phyloP scores from a whole-genome alignment of 2,888 invertebrate genomes.

The Schrankia costaestrigalis region DNA sequence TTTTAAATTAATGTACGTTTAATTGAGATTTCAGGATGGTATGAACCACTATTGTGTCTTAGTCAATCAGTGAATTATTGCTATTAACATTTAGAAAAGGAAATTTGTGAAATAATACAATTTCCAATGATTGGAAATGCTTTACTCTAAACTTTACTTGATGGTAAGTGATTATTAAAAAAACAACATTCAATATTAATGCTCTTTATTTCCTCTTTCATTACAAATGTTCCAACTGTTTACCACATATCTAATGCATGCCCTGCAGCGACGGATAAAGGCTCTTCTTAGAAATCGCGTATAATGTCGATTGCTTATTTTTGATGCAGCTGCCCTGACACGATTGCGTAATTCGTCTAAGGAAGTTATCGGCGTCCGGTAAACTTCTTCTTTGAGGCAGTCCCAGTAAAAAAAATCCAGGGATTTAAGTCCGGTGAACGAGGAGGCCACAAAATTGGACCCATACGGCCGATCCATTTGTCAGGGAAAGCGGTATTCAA shows the following conservation, averaged over 20 bases:
- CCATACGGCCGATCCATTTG: too few relatives aligned
- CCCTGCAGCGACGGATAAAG: constrained; percentile 1
- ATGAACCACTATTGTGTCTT: neutral
- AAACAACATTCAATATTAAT: neutral
- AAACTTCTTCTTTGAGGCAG: constrained; percentile 3
- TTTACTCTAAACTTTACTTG: neutral
- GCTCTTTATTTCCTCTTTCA: neutral
- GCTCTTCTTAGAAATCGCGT: constrained; percentile 1
- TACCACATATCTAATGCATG: neutral
- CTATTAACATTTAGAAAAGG: constrained; percentile 1
- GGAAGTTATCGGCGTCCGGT: neutral
- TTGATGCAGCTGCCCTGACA: neutral
- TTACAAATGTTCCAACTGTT: constrained; percentile 1
- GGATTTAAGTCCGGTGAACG: constrained; percentile 4
- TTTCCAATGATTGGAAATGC: neutral
- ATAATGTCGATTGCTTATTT: constrained; percentile 1
- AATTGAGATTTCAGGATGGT: neutral
- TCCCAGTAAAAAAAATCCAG: constrained; percentile 2
- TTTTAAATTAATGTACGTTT: neutral
- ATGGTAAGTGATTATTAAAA: neutral
- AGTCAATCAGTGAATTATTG: neutral
- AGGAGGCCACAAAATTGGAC: too few relatives aligned
- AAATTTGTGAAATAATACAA: neutral
- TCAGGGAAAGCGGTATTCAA: too few relatives aligned
- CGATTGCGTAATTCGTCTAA: neutral